phyloP scores from a whole-genome alignment of 2,113 vertebrate species.

The Hippotragus niger region DNA sequence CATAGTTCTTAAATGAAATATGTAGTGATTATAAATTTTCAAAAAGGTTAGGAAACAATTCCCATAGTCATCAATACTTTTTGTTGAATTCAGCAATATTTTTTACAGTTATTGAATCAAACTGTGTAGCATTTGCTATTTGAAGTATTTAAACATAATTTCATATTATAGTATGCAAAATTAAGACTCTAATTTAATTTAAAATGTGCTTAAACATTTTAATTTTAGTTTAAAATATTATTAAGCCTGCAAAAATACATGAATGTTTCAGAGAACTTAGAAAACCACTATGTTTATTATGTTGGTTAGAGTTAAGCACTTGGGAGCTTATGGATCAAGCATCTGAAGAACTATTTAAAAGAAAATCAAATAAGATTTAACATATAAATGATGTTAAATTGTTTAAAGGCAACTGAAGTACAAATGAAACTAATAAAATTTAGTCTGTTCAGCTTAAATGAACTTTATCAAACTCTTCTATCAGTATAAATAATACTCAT shows the following conservation, averaged over 20 bases:
- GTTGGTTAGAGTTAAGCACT: neutral
- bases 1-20: neutral
- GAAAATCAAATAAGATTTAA: constrained; percentile 11
- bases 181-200: constrained; percentile 11
- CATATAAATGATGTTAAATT: neutral
- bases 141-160: constrained; percentile 29
- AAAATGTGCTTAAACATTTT: constrained; percentile 25
- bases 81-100: neutral
- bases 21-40: neutral
- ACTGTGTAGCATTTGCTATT: neutral
- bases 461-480: constrained; percentile 18
- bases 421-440: constrained; percentile 8
- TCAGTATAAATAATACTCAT: neutral
- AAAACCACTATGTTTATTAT: neutral
- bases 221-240: constrained; percentile 38
- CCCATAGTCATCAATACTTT: neutral
- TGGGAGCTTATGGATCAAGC: neutral
- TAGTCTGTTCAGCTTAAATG: constrained; percentile 10
- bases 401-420: neutral
- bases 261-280: constrained; percentile 12
- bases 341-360: neutral
- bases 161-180: neutral
- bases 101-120: neutral
- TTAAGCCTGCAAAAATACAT: neutral
- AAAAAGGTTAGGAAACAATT: neutral